Evolutionary conservation across 2,797 vertebrate genomes (phyloP).

Genomic region (Arrhamphus sclerolepis): DNA sequence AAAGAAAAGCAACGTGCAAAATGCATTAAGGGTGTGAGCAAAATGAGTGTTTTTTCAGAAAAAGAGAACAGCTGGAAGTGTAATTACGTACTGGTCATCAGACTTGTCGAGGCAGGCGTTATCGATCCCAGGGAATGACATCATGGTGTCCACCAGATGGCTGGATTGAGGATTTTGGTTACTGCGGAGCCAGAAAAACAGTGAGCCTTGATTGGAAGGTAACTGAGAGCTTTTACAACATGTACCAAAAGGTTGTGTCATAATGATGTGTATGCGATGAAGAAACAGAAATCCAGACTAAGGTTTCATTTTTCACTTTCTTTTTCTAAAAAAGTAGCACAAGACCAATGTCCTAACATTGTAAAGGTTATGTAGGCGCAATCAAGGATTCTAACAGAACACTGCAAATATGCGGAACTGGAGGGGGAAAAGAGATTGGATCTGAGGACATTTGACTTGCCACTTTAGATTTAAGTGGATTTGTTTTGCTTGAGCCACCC

Average conservation of each 20-base stretch:
- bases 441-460: conserved; percentile 11
- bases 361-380: conserved; percentile 2
- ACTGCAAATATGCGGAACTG: neutral
- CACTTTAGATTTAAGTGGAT: conserved; percentile 21
- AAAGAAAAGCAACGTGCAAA: conserved; percentile 50
- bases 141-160: conserved; percentile 83
- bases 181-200: conserved; percentile 69
- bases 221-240: neutral
- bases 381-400: conserved; percentile 4
- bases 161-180: conserved; percentile 83
- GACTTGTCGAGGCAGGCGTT: conserved; percentile 81
- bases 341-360: conserved; percentile 19
- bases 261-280: neutral
- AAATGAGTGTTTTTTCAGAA: conserved; percentile 11
- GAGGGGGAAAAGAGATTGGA: conserved; percentile 8
- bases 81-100: conserved; percentile 75
- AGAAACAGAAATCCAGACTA: neutral
- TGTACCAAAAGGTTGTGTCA: neutral
- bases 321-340: conserved; percentile 2
- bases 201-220: neutral
- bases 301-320: conserved; percentile 11
- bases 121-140: conserved; percentile 91
- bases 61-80: conserved; percentile 22
- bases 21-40: conserved; percentile 13
- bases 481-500: conserved; percentile 10